Percentiles rank a stretch among this genome's conserved stretches.
Evolutionary conservation across 2,113 vertebrate species (phyloP).

Genomic region (Taurulus bubalis): DNA sequence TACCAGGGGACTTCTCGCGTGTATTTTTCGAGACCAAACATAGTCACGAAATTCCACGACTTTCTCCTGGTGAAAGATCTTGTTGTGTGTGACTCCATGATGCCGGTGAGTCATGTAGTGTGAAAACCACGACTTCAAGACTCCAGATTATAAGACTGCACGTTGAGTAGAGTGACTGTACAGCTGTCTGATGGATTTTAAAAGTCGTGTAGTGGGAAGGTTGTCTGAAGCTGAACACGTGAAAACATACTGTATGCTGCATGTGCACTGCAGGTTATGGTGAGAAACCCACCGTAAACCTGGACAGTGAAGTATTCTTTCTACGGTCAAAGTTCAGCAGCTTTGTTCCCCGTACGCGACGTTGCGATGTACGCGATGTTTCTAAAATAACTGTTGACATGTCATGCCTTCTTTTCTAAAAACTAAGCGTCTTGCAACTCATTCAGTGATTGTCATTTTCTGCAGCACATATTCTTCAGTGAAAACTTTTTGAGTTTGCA

Average conservation of each 20-base stretch:
- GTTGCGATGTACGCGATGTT: too few relatives aligned
- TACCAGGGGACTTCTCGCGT: not conserved
- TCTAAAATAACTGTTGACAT: not conserved
- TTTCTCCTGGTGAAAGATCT: not conserved
- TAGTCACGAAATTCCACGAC: not conserved
- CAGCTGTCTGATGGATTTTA: not conserved
- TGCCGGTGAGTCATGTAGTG: not conserved
- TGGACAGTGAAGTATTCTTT: not conserved
- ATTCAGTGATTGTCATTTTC: not conserved
- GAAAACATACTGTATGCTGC: not conserved
- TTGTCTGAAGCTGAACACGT: not conserved
- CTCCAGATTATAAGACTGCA: not conserved
- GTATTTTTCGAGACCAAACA: not conserved
- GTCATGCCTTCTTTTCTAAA: not conserved
- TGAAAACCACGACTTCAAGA: not conserved
- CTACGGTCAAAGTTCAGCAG: not conserved
- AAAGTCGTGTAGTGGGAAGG: not conserved
- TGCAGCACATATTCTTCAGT: constrained; percentile 2
- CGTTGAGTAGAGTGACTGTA: not conserved
- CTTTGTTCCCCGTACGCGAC: not conserved
- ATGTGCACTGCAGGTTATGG: not conserved
- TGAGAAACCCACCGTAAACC: not conserved
- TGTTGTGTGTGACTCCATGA: not conserved
- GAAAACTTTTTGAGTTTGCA: constrained; percentile 14
- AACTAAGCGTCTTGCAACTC: not conserved